Base-by-base conservation (phyloP, 2,888 invertebrate genomes). In the Dasysyrphus albostriatus region DNA sequence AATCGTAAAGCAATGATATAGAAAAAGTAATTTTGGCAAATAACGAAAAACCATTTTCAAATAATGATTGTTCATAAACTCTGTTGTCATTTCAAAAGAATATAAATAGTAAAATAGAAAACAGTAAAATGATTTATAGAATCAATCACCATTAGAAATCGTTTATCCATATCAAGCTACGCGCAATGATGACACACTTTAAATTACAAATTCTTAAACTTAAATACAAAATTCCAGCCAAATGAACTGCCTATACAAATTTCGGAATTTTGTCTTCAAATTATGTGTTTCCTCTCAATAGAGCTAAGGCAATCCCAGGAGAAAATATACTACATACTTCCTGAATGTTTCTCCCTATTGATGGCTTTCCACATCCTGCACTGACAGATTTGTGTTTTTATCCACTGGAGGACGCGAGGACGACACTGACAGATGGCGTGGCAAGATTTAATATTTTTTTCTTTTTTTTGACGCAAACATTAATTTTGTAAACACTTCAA, bases 361-460 rank as follows among this genome's bases (percentile, higher is more conserved):
- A 34, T 19, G 42, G 9, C 42, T 47, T 49, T 47, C 37, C 51
- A n/a, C 39, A 58, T 77, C 58, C 37, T 44, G 58, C 29, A 72
- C 12, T 79, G 83, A 84, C 79, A 84, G 83, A 84, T 84, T 84
- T 84, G 75, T 79, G 70, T 72, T 59, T 67, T 67, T 51, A 61
- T 70, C 74, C 56, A 39, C 47, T 61, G 6, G 49, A 80, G 76
- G 72, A 73, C 39, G 51, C 39, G 51, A 80, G 72, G 76, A 67
- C 80, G 80, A 73, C 80, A 80, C 76, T 84, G 84, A 84, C 84
- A 84, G 80, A 84, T 76, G 75, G 61, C 65, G 37, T 67, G 69
- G 49, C 39, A 69, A n/a, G 42, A 51, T 39, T 54, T 12, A 39
- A 47, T 51, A 69, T 54, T 49, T 67, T 51, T 61, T 78, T 61